Evolutionary conservation across 2,797 vertebrate genomes (phyloP), one percentile per base, ranked within the genome.

Genomic region (Adelosebastes latens): DNA sequence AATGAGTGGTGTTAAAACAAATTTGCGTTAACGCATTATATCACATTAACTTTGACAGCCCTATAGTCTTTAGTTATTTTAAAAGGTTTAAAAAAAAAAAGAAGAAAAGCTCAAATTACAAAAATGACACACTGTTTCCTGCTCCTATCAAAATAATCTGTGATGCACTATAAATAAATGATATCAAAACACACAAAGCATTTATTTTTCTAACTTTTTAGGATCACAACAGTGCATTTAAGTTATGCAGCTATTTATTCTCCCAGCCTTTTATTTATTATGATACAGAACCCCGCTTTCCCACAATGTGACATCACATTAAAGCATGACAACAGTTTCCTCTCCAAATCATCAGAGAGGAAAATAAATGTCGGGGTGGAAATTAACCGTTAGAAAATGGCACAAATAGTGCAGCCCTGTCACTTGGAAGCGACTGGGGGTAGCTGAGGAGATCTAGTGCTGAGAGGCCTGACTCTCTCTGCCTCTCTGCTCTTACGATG

Each of bases 341-440:
- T 78, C 75, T 87, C 59, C 67, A 80, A 92, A 82, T 88, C 84
- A 89, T 79, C 72, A 74, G 71, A 90, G 81, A 82, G 68, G 59
- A 83, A 91, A 91, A 91, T 80, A 85, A 80, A 62, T 60, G 77
- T 80, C 59, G 49, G 73, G 59, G 13, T 85, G 72, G 81, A 87
- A 90, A 93, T 90, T 32, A 93, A 90, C 29, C 89, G 80, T 82
- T 90, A 1, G 89, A 87, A 94, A 93, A 92, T 84, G 90, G 93
- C 93, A 95, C 93, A 96, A 95, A 96, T 93, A 94, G 94, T 88
- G 91, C 94, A 94, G 94, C 94, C 96, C 96, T 97, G 96, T 97
- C 91, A 93, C 92, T 94, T 91, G 95, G 96, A 97, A 96, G 94
- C 96, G 96, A 96, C 96, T 96, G 93, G 94, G 81, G 87, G 94